Conservation (phyloP, 2,113 vertebrate species). For the Meles meles region DNA sequence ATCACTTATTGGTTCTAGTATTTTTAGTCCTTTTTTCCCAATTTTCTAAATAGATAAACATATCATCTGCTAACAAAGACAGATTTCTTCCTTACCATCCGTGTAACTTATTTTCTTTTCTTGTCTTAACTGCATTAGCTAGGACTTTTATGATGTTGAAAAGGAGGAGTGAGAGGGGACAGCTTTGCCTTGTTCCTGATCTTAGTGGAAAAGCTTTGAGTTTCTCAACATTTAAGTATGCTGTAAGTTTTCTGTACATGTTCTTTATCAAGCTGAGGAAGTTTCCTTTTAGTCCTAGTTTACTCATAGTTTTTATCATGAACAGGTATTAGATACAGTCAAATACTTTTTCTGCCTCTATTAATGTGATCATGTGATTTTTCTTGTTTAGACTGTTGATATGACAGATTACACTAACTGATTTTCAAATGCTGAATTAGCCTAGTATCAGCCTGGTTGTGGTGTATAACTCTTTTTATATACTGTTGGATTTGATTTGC, state of each 20-base stretch:
- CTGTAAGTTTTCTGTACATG: not conserved
- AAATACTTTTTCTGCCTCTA: not conserved
- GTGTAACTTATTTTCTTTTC: not conserved
- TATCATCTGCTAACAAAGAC: not conserved
- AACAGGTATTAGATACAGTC: not conserved
- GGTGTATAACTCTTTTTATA: not conserved
- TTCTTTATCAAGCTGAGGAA: not conserved
- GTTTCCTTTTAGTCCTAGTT: not conserved
- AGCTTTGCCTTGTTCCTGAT: not conserved
- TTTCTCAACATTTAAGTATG: not conserved
- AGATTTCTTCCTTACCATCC: not conserved
- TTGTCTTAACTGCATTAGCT: not conserved
- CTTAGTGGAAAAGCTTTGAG: not conserved
- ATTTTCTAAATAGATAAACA: not conserved
- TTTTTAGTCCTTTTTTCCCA: not conserved
- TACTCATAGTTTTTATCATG: not conserved
- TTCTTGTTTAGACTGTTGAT: not conserved
- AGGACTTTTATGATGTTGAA: not conserved
- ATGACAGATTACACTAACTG: not conserved
- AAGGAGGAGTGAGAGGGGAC: not conserved
- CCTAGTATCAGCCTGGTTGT: not conserved
- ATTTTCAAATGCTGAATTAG: not conserved
- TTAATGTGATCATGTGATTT: not conserved
- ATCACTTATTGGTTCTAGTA: not conserved
- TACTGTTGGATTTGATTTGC: not conserved